Conservation (phyloP, 2,113 vertebrate genomes). For the Podocnemis expansa region DNA sequence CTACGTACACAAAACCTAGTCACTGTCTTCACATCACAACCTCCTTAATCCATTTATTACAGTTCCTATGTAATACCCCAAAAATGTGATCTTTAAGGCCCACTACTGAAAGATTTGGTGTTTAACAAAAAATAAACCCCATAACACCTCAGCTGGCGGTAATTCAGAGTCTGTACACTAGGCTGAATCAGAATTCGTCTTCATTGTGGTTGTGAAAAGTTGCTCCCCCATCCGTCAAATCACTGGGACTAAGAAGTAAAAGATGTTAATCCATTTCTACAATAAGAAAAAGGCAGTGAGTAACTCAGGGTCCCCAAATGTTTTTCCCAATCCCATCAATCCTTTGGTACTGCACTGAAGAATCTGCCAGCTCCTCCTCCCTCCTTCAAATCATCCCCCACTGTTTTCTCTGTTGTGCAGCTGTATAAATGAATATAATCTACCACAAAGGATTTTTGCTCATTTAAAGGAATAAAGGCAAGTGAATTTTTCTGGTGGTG, state of each 20-base stretch:
- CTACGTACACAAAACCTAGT: not conserved
- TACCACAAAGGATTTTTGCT: not conserved
- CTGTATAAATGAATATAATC: not conserved
- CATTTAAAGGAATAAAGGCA: not conserved
- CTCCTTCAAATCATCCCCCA: not conserved
- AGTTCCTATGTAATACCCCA: not conserved
- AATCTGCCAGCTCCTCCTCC: not conserved
- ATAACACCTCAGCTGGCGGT: not conserved
- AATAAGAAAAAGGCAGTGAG: not conserved
- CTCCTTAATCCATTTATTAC: constrained; percentile 2
- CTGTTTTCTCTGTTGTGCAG: not conserved
- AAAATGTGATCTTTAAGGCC: not conserved
- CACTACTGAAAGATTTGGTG: not conserved
- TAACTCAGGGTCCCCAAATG: not conserved
- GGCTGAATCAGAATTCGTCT: not conserved
- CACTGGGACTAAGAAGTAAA: not conserved
- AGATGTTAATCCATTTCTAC: not conserved
- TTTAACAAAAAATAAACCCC: not conserved
- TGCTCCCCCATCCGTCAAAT: not conserved
- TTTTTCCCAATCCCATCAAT: not conserved
- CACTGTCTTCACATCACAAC: not conserved
- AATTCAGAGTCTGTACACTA: not conserved
- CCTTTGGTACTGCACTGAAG: not conserved
- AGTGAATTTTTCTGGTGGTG: not conserved
- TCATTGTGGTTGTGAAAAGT: not conserved